Evolutionary conservation across 2,113 vertebrate species (phyloP), one percentile per base, ranked within the genome.

Genomic region (Lampris megalopsis): DNA sequence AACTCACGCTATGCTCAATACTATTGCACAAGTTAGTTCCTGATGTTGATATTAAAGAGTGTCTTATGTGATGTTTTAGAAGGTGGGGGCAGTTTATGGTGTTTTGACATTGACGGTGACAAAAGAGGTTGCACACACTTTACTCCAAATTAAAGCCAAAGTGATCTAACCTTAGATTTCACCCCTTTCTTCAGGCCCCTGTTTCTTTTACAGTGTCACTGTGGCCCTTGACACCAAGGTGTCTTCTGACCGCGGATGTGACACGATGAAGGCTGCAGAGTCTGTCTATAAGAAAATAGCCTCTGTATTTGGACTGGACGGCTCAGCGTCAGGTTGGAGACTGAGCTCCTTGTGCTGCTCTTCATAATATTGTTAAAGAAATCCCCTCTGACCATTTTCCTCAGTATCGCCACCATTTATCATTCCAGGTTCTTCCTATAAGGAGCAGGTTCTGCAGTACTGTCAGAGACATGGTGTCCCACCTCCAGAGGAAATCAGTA

Each of bases 161-260:
- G 38, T n/a, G 41, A 1, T 37, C 41, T 40, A 49, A 35, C 50
- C 40, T 64, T 64, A 6, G 42, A 38, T 35, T 45, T 71, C 9
- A 37, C 40, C 54, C 24, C 35, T 53, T 41, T 47, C 49, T 58
- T 42, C 43, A 79, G 81, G 61, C 37, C 1, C 9, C 1, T 1
- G 8, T 13, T 83, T 52, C 48, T 83, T 75, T 36, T 38, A 67
- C n/a, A 67, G 71, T 37, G 81, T 83, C 40, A 83, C 67, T 4
- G 61, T 83, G 5, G 3, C 7, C 40, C 66, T 79, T n/a, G 58
- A 62, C 36, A 58, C 5, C 13, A 63, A 66, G 1, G 10, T 71
- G 38, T 35, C 1, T 9, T 38, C 40, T 40, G 54, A 57, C 37
- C 66, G 67, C 7, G 71, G 60, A 6, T 43, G 13, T 6, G 5